Base-by-base conservation (phyloP, 2,797 vertebrate genomes). In the Parambassis ranga region DNA sequence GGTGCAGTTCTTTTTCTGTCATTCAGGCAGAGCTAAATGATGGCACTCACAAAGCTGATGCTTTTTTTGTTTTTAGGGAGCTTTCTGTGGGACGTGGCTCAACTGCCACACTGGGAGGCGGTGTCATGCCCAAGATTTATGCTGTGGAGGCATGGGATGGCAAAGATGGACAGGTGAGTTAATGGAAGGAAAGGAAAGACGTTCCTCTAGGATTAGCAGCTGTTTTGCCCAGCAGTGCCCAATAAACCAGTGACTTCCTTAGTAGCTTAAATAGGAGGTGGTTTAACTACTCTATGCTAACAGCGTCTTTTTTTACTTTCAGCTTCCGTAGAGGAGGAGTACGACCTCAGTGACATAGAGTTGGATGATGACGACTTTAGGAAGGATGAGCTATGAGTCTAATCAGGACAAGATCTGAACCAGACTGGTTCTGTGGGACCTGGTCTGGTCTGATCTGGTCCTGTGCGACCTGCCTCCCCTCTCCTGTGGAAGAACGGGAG, bases 311-410 rank as follows among this genome's bases (percentile, higher is more conserved):
- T 33, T 27, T 2, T 51, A 56, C 27, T 38, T 8, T 11, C 89
- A 99, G 98, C 95, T 98, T 79, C 97, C 96, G 87, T 87, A 72
- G 96, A 98, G 91, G 97, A 99, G 1, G 95, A 99, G 11, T 95
- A 96, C 19, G 96, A 99, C 87, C 94, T 98, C 79, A 99, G 95
- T 1, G 98, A 98, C 1, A 88, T 98, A 48, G 94, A 98, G 62
- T 91, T 98, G 13, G 96, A 97, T 10, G n/a, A n/a, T n/a, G 95
- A 97, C 4, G 94, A 96, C 72, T 63, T 93, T 44, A 90, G 65
- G 5, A 96, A 93, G 65, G 93, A 93, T 0, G 97, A 99, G 87
- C 89, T 99, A 91, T 99, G 94, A 98, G 89, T 69, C 68, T 49
- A 23, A 41, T 41, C 16, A 0, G 46, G 41, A 10, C 3, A 14